These are phyloP conservation scores for Prosopocoilus inquinatus DNA, from an alignment of 2,888 invertebrate genomes.

Conservation along the genomic window DNA sequence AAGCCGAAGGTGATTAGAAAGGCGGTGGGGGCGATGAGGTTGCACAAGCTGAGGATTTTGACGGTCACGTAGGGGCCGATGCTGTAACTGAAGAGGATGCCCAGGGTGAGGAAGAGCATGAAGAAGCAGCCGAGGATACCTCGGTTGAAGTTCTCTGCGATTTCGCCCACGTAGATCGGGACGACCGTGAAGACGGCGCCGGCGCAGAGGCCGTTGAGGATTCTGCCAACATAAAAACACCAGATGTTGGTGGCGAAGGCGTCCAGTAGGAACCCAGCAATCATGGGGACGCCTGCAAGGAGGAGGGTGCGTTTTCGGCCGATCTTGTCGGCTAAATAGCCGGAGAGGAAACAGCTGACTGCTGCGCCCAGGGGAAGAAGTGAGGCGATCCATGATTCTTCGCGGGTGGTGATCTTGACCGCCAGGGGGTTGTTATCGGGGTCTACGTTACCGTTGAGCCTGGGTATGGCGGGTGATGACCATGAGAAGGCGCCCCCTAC, in stretches of 20 bases:
- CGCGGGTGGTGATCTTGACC: conserved; percentile 51
- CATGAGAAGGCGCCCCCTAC: conserved; percentile 50
- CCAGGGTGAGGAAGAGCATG: conserved; percentile 60
- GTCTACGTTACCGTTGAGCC: conserved; percentile 36
- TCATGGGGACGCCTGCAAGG: conserved; percentile 62
- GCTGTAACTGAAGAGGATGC: conserved; percentile 65
- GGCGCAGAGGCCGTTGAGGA: conserved; percentile 38
- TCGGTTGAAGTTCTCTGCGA: conserved; percentile 73
- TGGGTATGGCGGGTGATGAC: conserved; percentile 39
- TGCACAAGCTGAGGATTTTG: conserved; percentile 60
- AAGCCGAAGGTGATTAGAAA: conserved; percentile 60
- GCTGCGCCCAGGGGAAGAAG: conserved; percentile 64
- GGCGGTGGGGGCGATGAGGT: conserved; percentile 53
- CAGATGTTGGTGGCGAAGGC: conserved; percentile 19
- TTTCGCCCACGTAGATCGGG: conserved; percentile 85
- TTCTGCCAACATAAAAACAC: conserved; percentile 21
- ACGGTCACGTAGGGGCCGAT: conserved; percentile 71
- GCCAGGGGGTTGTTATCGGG: conserved; percentile 47
- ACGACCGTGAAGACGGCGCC: conserved; percentile 69
- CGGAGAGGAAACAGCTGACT: conserved; percentile 66
- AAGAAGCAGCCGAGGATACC: conserved; percentile 79
- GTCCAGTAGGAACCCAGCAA: conserved; percentile 48
- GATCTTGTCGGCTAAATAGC: conserved; percentile 60
- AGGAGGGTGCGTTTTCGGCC: conserved; percentile 65
- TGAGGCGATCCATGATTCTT: conserved; percentile 72